Evolutionary conservation across 2,797 vertebrate species (phyloP), one percentile per base, ranked within the genome.

Genomic region (Chrysolophus pictus): DNA sequence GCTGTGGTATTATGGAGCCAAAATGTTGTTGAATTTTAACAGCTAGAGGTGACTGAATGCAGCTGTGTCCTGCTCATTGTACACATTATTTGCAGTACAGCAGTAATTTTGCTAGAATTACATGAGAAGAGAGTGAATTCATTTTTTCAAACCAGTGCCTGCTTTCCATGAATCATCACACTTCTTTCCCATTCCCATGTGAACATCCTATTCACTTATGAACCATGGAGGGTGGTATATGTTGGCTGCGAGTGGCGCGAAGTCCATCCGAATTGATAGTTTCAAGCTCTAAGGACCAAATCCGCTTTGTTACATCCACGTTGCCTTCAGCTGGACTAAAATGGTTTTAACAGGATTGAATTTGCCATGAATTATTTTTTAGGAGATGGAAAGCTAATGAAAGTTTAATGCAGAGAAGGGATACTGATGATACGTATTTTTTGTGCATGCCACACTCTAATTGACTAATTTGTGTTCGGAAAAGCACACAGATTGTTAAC

Each of bases 201-300:
- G 73, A 92, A 92, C 87, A 88, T 47, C 42, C 73, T 90, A 51
- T 77, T 92, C 71, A 78, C 93, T 93, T 93, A 94, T 93, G 55
- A 92, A 51, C 60, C 75, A 23, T 3, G 55, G 68, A 69, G 80
- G 59, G 19, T 19, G 35, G 46, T 85, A 60, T 84, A 60, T 71
- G 59, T 81, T n/a, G 88, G 68, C 73, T 88, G 87, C 87, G 89
- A 95, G 84, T 44, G 71, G 70, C 70, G 67, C 4, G 2, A 51
- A 87, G 42, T 91, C 70, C 65, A 53, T 82, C 58, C 49, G 63
- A 88, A 80, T n/a, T 81, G 79, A 81, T 41, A 39, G 47, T 78
- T 94, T 84, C 83, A 88, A 73, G 71, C 77, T 91, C 68, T 29
- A 15, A 89, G 91, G 81, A 86, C 42, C 62, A 84, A 44, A 62